Evolutionary conservation across 2,888 invertebrate genomes (phyloP), one percentile per base, ranked within the genome.

Genomic region (Chloroclysta siterata): DNA sequence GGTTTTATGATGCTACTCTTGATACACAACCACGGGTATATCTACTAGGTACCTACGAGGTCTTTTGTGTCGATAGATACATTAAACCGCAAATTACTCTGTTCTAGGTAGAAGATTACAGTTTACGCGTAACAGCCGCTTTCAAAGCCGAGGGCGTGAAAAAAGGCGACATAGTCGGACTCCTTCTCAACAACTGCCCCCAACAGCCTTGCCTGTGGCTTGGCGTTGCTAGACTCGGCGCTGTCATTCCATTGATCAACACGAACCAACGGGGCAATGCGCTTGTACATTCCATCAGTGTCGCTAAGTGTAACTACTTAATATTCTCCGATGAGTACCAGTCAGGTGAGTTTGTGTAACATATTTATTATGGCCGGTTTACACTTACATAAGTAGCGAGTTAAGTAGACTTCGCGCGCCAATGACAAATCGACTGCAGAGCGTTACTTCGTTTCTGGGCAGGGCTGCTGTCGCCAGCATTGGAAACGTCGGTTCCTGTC

Each of bases 161-260:
- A 72, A 96, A 97, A 77, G 99, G 98, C 0, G 97, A 98, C 84
- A 95, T 96, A 4, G 96, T 99, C 0, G 98, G 97, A 0, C 88
- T 99, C 29, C 94, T 98, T 72, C 94, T 99, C 89, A 98, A 98
- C 85, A 99, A 99, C 87, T 95, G 97, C 46, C 97, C 98, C 0
- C 98, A 99, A 84, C 97, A 96, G 85, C 96, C 99, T 0, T 97
- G 96, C 51, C 94, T 96, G 33, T 99, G 99, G 99, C 92, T 99
- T 68, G 99, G 99, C 0, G 94, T 98, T 58, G 96, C 97, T 2
- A 98, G 99, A 85, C 90, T 97, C 2, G 98, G 98, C 0, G 94
- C 96, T 0, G 94, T 98, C 44, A 94, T 97, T 0, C 98, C 99
- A 0, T 94, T 99, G 44, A 98, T 99, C 74, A 99, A 99, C 85